Conservation (phyloP, 2,113 vertebrate species). For the Centropus bengalensis region DNA sequence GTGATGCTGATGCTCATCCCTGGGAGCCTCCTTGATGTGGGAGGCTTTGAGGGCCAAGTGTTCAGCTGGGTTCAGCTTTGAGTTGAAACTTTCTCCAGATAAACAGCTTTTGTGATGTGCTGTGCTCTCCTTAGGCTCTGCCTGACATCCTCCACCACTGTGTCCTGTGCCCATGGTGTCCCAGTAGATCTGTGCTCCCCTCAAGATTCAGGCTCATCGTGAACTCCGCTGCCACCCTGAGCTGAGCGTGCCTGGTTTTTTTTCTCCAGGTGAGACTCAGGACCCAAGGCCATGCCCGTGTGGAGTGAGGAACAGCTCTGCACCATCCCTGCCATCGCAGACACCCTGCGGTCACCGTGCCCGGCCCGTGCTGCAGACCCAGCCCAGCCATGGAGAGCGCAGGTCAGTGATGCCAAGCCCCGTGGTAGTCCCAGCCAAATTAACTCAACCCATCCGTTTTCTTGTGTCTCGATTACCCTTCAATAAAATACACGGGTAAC, state of each 20-base stretch:
- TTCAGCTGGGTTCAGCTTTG: fast-evolving
- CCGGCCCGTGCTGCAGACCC: not conserved
- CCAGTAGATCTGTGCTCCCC: not conserved
- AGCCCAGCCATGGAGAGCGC: slow-evolving; percentile 29
- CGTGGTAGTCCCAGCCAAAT: fast-evolving
- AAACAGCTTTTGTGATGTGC: not conserved
- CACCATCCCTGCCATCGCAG: fast-evolving
- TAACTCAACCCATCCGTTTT: not conserved
- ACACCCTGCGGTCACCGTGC: fast-evolving
- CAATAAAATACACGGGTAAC: fast-evolving
- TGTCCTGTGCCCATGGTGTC: fast-evolving
- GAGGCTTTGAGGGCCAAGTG: not conserved
- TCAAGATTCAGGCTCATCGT: fast-evolving
- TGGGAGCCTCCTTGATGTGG: not conserved
- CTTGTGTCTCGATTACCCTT: not conserved
- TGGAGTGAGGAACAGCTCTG: not conserved
- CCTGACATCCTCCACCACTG: too few species aligned
- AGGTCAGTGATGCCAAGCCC: slow-evolving; percentile 21
- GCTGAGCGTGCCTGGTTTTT: fast-evolving
- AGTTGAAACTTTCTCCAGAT: not conserved
- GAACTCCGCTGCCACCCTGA: not conserved
- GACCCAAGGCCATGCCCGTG: slow-evolving; percentile 26
- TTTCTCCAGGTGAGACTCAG: not conserved
- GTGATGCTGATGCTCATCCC: not conserved
- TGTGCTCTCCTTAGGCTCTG: not conserved